Evolutionary conservation across 2,797 vertebrate species (phyloP).

Genomic region (Manis pentadactyla): DNA sequence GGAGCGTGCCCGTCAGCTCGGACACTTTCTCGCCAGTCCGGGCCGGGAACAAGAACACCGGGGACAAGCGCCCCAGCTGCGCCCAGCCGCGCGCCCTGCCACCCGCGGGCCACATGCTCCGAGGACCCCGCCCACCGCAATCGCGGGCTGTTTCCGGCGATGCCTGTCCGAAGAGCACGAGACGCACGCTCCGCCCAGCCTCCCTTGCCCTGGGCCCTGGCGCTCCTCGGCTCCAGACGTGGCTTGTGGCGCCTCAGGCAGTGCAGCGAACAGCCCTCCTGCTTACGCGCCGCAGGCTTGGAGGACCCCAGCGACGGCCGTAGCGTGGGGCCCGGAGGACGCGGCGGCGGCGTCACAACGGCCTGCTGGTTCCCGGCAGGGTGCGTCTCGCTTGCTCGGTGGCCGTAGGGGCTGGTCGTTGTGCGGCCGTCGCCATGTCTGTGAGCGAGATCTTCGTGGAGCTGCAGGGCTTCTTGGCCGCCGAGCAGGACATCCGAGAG

Average conservation of each 20-base stretch:
- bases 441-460: constrained; percentile 96
- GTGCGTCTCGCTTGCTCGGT: too few relatives aligned
- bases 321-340: constrained; percentile 40
- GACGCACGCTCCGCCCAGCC: neutral
- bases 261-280: neutral
- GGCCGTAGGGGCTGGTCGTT: neutral
- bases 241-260: constrained; percentile 31
- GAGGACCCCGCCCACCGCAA: neutral
- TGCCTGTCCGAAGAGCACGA: neutral
- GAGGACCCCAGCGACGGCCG: constrained; percentile 64
- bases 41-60: too few relatives aligned
- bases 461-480: constrained; percentile 94
- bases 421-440: constrained; percentile 89
- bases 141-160: neutral
- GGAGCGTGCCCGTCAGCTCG: too few relatives aligned
- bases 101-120: neutral
- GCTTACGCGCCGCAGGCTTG: constrained; percentile 45
- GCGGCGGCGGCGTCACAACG: neutral
- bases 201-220: rapidly evolving
- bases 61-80: too few relatives aligned
- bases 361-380: too few relatives aligned
- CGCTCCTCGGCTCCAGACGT: rapidly evolving
- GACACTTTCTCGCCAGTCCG: too few relatives aligned
- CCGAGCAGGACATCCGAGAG: constrained; percentile 97
- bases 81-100: too few relatives aligned